Evolutionary conservation across 1,140 invertebrate genomes (phyloP), one percentile per base, ranked within the genome.

Genomic region (Zaprionus capensis): DNA sequence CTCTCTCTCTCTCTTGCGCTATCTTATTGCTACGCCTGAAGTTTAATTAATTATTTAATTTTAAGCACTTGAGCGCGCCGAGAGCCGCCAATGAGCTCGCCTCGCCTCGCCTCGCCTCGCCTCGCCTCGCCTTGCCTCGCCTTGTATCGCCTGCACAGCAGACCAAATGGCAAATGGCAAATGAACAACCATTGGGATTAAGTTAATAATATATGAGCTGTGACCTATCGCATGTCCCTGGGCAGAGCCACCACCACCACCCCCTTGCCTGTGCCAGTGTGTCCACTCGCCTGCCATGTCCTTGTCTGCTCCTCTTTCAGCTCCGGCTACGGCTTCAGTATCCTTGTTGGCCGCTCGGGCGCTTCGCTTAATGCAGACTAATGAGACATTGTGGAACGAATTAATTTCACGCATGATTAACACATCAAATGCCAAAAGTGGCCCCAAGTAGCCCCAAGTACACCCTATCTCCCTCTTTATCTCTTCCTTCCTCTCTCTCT

Each of bases 401-500:
- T 91, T 91, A 91, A 91, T 91, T 91, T 91, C 90, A 91, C 90
- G 88, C 88, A 91, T 91, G 88, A 91, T 91, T 91, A 91, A 91
- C 88, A 90, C 88, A 91, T 91, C 80, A 90, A 88, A 90, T 85
- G 81, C 67, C 75, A 85, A 46, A 80, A 69, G 64, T 63, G 46
- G 63, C 36, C 58, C 57, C 31, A 65, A 65, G 57, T 36, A 31
- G 41, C 34, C 6, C 9, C 34, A 15, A 15, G 17, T 26, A 9
- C 58, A 3, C 53, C 15, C 38, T 14, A 24, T 14, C 7, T 26
- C 49, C 26, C 31, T 56, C 65, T 31, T n/a, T 24, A 24, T 49
- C 24, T 58, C 49, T 24, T 15, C 14, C 11, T 41, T 9, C 24
- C 4, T n/a, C 63, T 51, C 62, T 26, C 49, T 38, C 14, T 4